Conservation (phyloP, 2,888 invertebrate species). For the Drosophila yooni region DNA sequence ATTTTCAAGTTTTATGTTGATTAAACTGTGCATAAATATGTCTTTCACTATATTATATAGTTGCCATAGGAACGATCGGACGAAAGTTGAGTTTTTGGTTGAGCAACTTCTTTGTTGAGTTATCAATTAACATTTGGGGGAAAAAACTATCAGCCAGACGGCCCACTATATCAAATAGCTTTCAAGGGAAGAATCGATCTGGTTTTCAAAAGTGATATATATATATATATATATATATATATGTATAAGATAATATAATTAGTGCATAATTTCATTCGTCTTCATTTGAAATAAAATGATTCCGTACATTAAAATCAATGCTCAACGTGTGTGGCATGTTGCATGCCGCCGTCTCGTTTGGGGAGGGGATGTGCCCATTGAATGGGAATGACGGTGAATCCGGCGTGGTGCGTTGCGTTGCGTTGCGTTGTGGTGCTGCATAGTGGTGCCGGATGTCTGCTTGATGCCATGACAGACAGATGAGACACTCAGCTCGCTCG, state of each 20-base stretch:
- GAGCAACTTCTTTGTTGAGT: background rate
- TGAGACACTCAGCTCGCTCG: background rate
- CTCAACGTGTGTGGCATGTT: background rate
- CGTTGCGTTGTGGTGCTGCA: background rate
- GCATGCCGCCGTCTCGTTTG: background rate
- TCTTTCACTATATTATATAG: background rate
- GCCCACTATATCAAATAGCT: too few species aligned
- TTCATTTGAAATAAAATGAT: background rate
- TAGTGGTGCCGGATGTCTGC: background rate
- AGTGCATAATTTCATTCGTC: background rate
- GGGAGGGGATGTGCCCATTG: constrained; percentile 16
- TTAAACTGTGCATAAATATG: background rate
- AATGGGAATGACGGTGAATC: constrained; percentile 1
- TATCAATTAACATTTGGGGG: too few species aligned
- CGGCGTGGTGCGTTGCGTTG: background rate
- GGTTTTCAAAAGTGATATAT: too few species aligned
- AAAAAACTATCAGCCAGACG: too few species aligned
- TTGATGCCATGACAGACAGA: background rate
- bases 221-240: too few species aligned
- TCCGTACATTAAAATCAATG: background rate
- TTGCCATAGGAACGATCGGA: background rate
- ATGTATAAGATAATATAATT: too few species aligned
- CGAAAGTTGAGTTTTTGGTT: background rate
- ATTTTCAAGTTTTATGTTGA: background rate
- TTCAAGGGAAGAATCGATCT: too few species aligned